Conservation (phyloP, 2,113 vertebrate species). For the Circaetus gallicus region DNA sequence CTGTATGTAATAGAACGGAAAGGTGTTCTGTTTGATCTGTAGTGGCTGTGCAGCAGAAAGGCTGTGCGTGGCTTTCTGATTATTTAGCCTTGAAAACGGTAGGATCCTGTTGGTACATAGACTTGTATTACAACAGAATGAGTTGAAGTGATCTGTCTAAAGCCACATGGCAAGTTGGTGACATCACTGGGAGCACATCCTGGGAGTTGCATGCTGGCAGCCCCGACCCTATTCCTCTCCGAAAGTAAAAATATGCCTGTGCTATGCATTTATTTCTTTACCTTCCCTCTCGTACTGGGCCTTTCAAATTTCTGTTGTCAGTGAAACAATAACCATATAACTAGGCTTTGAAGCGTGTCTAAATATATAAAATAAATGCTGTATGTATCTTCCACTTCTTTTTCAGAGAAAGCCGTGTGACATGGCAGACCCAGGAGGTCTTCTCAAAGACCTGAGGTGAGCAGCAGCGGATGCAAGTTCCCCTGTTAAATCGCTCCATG, state of each 20-base stretch:
- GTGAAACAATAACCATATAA: rapidly evolving
- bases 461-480: background rate
- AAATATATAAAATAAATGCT: rapidly evolving
- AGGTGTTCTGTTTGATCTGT: background rate
- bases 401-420: background rate
- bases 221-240: rapidly evolving
- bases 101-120: rapidly evolving
- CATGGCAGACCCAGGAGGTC: rapidly evolving
- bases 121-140: rapidly evolving
- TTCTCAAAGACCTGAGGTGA: background rate
- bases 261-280: too few species aligned
- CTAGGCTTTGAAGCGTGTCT: rapidly evolving
- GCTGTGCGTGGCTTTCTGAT: rapidly evolving
- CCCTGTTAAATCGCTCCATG: background rate
- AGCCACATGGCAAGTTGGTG: background rate
- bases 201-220: background rate
- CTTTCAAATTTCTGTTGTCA: rapidly evolving
- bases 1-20: rapidly evolving
- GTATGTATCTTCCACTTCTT: rapidly evolving
- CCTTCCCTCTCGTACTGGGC: background rate
- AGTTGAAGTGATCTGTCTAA: background rate
- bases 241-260: rapidly evolving
- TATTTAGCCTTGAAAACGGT: background rate
- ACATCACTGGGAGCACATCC: background rate
- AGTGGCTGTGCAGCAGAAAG: background rate